These are phyloP conservation scores for Temnothorax unifasciatus DNA, from an alignment of 2,888 invertebrate genomes.

Conservation along the genomic window DNA sequence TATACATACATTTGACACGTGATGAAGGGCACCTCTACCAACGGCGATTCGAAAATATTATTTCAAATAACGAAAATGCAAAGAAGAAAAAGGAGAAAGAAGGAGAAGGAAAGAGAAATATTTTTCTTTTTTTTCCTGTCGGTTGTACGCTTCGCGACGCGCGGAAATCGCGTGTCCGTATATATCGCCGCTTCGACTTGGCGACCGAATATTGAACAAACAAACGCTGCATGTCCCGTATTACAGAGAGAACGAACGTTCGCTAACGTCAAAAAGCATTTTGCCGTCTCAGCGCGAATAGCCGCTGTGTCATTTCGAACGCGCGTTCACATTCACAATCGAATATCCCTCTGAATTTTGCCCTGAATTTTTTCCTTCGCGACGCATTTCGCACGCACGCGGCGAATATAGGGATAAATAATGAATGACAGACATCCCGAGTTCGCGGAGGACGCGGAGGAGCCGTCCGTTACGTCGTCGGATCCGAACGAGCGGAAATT, in stretches of 20 bases:
- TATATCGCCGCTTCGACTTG: not conserved
- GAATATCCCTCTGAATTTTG: constrained; percentile 3
- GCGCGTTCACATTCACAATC: not conserved
- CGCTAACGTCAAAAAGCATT: not conserved
- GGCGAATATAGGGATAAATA: not conserved
- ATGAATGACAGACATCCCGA: constrained; percentile 21
- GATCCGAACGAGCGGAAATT: constrained; percentile 91
- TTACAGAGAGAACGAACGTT: not conserved
- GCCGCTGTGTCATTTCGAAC: not conserved
- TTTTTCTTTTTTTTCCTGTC: not conserved
- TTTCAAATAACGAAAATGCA: not conserved
- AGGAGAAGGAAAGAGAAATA: not conserved
- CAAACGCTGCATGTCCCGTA: not conserved
- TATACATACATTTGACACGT: not conserved
- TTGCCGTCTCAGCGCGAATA: not conserved
- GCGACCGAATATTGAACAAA: constrained; percentile 47
- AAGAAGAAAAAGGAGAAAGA: not conserved
- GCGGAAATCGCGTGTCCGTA: not conserved
- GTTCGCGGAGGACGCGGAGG: constrained; percentile 79
- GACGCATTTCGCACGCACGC: not conserved
- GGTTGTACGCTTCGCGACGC: not conserved
- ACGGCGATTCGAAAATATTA: not conserved
- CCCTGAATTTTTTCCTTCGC: not conserved
- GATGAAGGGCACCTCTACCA: not conserved
- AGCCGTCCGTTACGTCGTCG: constrained; percentile 89